These are phyloP conservation scores for Benthosema pterotum DNA, from an alignment of 2,797 vertebrate species.

Conservation along the genomic window DNA sequence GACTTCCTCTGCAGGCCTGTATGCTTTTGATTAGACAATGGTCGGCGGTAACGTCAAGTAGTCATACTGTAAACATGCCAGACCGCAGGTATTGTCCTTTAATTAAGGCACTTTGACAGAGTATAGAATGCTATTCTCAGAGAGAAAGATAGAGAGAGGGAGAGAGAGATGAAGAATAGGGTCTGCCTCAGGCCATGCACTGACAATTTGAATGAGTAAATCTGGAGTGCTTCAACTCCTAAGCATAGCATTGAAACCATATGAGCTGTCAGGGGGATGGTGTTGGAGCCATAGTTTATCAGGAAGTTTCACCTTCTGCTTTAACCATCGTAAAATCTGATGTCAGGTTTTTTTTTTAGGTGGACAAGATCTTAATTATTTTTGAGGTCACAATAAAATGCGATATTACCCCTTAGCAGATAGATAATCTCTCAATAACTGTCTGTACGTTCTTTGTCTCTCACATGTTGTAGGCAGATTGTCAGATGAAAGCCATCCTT, in stretches of 20 bases:
- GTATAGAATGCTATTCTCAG: neutral
- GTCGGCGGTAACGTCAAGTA: no score
- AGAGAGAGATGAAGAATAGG: constrained; percentile 5
- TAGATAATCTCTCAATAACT: neutral
- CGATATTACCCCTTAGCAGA: neutral
- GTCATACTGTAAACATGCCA: no score
- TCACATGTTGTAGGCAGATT: neutral
- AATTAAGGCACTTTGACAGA: no score
- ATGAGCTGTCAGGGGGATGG: neutral
- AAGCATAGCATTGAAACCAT: neutral
- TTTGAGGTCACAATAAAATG: neutral
- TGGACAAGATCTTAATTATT: neutral
- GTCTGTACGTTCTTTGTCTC: neutral
- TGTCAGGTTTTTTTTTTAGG: neutral
- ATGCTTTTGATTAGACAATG: no score
- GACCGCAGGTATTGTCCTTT: no score
- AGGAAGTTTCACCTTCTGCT: neutral
- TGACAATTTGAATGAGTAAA: neutral
- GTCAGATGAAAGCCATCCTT: neutral
- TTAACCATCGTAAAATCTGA: neutral
- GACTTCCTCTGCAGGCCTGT: no score
- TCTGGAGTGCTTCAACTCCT: neutral
- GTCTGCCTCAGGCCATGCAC: neutral
- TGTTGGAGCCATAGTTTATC: neutral
- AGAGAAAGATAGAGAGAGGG: neutral